Base-by-base conservation (phyloP, 2,888 invertebrate genomes). In the Rhimphoctona megacephalus region DNA sequence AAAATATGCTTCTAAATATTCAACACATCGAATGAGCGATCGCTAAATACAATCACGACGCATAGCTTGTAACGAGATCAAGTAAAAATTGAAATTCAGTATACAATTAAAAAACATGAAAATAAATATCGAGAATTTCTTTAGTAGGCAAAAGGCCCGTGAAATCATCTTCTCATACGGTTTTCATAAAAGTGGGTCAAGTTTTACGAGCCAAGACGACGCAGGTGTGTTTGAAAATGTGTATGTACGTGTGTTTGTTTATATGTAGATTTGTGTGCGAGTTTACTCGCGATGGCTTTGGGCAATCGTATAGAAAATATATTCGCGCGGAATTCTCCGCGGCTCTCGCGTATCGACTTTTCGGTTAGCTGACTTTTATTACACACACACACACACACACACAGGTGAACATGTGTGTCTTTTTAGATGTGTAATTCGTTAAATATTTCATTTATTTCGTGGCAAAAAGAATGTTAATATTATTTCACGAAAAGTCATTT, bases 171-270 rank as follows among this genome's bases (percentile, higher is more conserved):
- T 76, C 54, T 76, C 61, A 61, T 54, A 76, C 69, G 79, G 61
- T 80, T 81, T 39, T 70, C 36, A 64, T 8, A 61, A 88, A 89
- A 89, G 88, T 88, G 83, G 89, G 89, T 88, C 89, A 88, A 88
- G 85, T 86, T 87, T 88, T 81, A 87, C 80, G 85, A 81, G 80
- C 72, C 78, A 39, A 79, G 77, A 86, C 79, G 73, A 85, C 79
- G 73, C 43, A 49, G 52, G 36, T 69, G 73, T 33, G 30, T 57
- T 25, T 57, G 54, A 17, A 54, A 61, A 14, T 14, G 25, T 43
- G 43, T 43, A 11, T 57, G 74, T 69, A 8, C 36, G 67, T 72
- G n/a, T 66, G 77, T 64, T 46, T 74, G 52, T 74, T 39, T 49
- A 66, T 66, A 61, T 57, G 64, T 43, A 25, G 14, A 61, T 30